These are phyloP conservation scores for Melanostoma mellinum DNA, from an alignment of 2,888 invertebrate genomes.

Conservation along the genomic window DNA sequence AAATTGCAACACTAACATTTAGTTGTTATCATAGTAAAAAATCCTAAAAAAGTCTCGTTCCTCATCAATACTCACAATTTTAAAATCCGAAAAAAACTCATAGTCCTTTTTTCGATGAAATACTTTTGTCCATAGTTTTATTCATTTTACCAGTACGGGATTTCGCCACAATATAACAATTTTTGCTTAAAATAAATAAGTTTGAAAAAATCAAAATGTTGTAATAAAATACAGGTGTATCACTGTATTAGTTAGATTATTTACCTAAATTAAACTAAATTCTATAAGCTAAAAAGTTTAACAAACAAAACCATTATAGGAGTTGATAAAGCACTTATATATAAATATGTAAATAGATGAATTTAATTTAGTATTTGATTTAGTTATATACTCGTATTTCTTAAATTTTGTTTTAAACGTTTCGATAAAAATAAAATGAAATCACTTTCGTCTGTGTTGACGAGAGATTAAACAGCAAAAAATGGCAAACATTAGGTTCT, in stretches of 20 bases:
- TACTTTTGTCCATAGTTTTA: constrained; percentile 60
- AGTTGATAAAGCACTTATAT: constrained; percentile 70
- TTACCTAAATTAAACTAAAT: constrained; percentile 50
- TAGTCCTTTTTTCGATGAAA: constrained; percentile 50
- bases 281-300: constrained; percentile 55
- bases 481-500: constrained; percentile 30
- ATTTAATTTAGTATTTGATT: constrained; percentile 53
- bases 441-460: constrained; percentile 41
- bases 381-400: constrained; percentile 11
- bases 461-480: constrained; percentile 16
- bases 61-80: too few relatives aligned
- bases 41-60: too few relatives aligned
- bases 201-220: constrained; percentile 49
- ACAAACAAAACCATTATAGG: constrained; percentile 67
- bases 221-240: constrained; percentile 58
- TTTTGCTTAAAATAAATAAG: constrained; percentile 56
- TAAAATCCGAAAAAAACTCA: too few relatives aligned
- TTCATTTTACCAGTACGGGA: constrained; percentile 63
- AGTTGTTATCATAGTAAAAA: too few relatives aligned
- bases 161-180: constrained; percentile 60
- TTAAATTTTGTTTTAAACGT: constrained; percentile 48
- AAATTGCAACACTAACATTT: too few relatives aligned
- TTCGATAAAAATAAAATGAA: constrained; percentile 24
- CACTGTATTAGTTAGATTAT: constrained; percentile 53
- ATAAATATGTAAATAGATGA: constrained; percentile 68